A percentile compares a stretch with the other conserved stretches of the same genome.
Conservation (phyloP, 2,797 vertebrate genomes). For the Sparus aurata region DNA sequence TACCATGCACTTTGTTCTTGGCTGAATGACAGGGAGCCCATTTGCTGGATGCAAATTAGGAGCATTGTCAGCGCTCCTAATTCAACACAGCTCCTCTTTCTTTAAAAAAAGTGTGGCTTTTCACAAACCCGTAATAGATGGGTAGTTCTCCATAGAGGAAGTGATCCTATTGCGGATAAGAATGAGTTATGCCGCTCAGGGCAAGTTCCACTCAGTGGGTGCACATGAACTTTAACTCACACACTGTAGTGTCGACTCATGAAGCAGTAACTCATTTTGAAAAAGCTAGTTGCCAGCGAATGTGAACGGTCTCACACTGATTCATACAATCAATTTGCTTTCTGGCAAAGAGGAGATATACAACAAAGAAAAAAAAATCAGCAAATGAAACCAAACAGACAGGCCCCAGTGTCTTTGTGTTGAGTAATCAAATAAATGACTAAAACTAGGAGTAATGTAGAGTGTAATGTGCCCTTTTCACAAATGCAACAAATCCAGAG, state of each 20-base stretch:
- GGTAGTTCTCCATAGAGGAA: slow-evolving; percentile 43
- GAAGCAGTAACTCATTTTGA: slow-evolving; percentile 55
- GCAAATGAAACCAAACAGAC: slow-evolving; percentile 26
- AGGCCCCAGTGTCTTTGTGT: slow-evolving; percentile 28
- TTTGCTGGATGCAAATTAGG: slow-evolving; percentile 79
- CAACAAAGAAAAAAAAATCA: slow-evolving; percentile 18
- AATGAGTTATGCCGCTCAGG: slow-evolving; percentile 50
- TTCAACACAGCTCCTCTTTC: slow-evolving; percentile 57
- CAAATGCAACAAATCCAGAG: slow-evolving; percentile 29
- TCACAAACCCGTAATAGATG: slow-evolving; percentile 59
- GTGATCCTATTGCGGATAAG: slow-evolving; percentile 51
- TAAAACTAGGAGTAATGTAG: slow-evolving; percentile 36
- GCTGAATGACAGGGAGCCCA: slow-evolving; percentile 77
- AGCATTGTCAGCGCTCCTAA: slow-evolving; percentile 71
- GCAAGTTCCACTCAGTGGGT: slow-evolving; percentile 45
- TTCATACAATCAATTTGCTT: slow-evolving; percentile 50
- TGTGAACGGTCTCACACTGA: slow-evolving; percentile 30
- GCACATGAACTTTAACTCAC: slow-evolving; percentile 60
- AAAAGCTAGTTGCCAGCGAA: slow-evolving; percentile 43
- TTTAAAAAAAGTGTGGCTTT: slow-evolving; percentile 54
- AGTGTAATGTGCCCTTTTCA: slow-evolving; percentile 32
- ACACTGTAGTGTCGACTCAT: slow-evolving; percentile 39
- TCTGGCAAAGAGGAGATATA: slow-evolving; percentile 34
- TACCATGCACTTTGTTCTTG: slow-evolving; percentile 75
- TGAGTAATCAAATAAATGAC: slow-evolving; percentile 58